Evolutionary conservation across 2,113 vertebrate genomes (phyloP).

Genomic region (Orycteropus afer): DNA sequence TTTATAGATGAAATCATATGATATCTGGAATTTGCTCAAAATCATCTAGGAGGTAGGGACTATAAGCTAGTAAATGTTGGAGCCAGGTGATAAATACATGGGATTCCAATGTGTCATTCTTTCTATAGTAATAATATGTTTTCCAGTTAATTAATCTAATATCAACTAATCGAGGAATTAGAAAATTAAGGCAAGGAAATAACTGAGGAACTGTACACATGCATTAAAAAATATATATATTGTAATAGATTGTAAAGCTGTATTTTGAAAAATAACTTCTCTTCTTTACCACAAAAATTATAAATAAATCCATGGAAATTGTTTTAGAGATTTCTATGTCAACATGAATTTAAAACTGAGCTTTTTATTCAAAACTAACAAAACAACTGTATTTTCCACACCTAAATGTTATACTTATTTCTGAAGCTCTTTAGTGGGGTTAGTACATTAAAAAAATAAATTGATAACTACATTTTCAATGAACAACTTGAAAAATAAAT

Average conservation of each 20-base stretch:
- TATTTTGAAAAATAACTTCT: constrained; percentile 1
- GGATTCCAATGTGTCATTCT: background rate
- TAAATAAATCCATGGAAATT: background rate
- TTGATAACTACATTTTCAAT: background rate
- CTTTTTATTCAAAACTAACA: constrained; percentile 32
- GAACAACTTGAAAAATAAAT: constrained; percentile 33
- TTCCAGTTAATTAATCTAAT: constrained; percentile 37
- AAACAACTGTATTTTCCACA: background rate
- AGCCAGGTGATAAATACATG: background rate
- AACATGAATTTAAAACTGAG: constrained; percentile 29
- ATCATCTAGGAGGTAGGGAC: background rate
- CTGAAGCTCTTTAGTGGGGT: background rate
- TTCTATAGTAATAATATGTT: background rate
- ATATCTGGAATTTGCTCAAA: constrained; percentile 32
- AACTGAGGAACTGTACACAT: background rate
- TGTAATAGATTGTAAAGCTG: constrained; percentile 30
- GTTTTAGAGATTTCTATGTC: constrained; percentile 3
- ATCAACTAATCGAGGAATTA: background rate
- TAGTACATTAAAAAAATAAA: constrained; percentile 1
- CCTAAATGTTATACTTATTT: constrained; percentile 4
- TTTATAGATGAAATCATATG: constrained; percentile 36
- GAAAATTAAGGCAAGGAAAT: constrained; percentile 49
- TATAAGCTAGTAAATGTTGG: constrained; percentile 20
- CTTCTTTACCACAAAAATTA: constrained; percentile 1
- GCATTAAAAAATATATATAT: background rate